Conservation (phyloP, 1,140 invertebrate genomes). For the Oppia nitens region DNA sequence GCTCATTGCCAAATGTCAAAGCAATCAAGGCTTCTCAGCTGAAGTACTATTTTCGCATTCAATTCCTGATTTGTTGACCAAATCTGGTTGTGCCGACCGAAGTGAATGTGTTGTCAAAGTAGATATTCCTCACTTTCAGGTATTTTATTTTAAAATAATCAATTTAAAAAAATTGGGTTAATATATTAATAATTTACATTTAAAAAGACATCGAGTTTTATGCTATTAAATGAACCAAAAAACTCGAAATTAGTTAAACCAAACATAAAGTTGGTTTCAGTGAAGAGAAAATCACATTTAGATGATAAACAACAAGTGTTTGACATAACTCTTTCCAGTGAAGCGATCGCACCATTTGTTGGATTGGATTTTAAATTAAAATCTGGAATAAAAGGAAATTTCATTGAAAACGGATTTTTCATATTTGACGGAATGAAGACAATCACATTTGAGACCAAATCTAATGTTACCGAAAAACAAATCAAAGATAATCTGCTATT, state of each 20-base stretch:
- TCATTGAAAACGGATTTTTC: constrained; percentile 47
- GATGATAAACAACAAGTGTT: not conserved
- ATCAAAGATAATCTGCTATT: not conserved
- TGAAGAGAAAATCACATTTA: not conserved
- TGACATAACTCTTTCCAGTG: constrained; percentile 29
- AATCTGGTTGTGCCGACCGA: not conserved
- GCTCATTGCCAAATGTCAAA: not conserved
- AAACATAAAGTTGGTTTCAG: not conserved
- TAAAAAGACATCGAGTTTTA: not conserved
- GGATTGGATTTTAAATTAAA: constrained; percentile 36
- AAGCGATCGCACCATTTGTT: constrained; percentile 40
- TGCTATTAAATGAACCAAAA: not conserved
- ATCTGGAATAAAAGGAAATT: constrained; percentile 31
- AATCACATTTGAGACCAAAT: not conserved
- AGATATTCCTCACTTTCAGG: not conserved
- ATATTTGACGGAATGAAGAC: not conserved
- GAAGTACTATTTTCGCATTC: not conserved
- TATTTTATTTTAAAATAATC: no score
- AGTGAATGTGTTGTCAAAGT: constrained; percentile 3
- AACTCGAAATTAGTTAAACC: not conserved
- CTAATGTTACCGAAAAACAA: not conserved
- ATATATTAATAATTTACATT: constrained; percentile 1
- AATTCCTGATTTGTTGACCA: not conserved
- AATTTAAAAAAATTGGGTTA: not conserved
- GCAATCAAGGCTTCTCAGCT: not conserved